Evolutionary conservation across 2,113 vertebrate genomes (phyloP).

Genomic region (Cygnus atratus): DNA sequence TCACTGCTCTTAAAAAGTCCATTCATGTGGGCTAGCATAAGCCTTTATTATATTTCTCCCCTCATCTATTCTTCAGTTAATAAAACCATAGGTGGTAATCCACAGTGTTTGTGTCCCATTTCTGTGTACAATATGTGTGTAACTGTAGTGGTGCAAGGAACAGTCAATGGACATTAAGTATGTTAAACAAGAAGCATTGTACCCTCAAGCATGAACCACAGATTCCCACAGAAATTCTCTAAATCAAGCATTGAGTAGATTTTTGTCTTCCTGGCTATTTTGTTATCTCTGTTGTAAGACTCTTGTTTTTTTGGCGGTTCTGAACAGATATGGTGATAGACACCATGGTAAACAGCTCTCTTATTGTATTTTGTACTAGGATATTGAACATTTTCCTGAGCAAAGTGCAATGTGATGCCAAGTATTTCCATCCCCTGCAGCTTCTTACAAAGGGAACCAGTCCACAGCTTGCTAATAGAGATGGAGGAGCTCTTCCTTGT

Average conservation of each 20-base stretch:
- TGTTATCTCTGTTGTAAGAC: slow-evolving; percentile 64
- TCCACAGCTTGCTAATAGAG: slow-evolving; percentile 65
- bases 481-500: slow-evolving; percentile 68
- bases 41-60: neutral
- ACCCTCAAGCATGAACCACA: slow-evolving; percentile 50
- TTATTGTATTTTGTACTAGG: slow-evolving; percentile 72
- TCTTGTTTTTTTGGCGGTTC: slow-evolving; percentile 61
- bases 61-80: slow-evolving; percentile 19
- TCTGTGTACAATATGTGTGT: neutral
- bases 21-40: neutral
- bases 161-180: slow-evolving; percentile 51
- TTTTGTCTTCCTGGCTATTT: slow-evolving; percentile 71
- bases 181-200: slow-evolving; percentile 56
- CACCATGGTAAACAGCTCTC: slow-evolving; percentile 60
- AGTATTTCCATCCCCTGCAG: slow-evolving; percentile 77
- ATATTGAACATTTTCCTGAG: slow-evolving; percentile 77
- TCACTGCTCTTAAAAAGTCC: neutral
- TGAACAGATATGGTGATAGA: slow-evolving; percentile 69
- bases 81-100: slow-evolving; percentile 66
- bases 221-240: slow-evolving; percentile 75
- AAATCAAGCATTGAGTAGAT: slow-evolving; percentile 58
- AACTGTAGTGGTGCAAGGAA: slow-evolving; percentile 14
- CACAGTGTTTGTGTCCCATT: slow-evolving; percentile 27
- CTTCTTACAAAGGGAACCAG: slow-evolving; percentile 73
- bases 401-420: slow-evolving; percentile 73